Conservation (phyloP, 2,797 vertebrate genomes). For the Trematomus bernacchii region DNA sequence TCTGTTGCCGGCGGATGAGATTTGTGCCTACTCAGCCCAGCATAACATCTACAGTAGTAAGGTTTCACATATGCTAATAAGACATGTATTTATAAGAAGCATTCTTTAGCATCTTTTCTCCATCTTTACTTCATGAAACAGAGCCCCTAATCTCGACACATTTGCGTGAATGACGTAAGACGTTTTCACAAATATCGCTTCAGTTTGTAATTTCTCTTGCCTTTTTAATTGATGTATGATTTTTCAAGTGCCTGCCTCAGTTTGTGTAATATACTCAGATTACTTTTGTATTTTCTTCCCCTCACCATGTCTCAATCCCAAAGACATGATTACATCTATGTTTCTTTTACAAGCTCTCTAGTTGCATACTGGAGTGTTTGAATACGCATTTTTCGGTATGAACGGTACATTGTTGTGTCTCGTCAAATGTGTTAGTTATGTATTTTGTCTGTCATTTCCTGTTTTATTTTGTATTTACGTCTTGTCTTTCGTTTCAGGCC, state of each 20-base stretch:
- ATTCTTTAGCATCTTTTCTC: background rate
- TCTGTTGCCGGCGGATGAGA: slow-evolving; percentile 45
- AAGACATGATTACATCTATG: background rate
- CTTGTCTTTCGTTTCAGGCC: too few relatives aligned
- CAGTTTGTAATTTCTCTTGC: too few relatives aligned
- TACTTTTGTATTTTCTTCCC: background rate
- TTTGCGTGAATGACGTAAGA: background rate
- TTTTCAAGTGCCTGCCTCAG: slow-evolving; percentile 17
- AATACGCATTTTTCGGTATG: too few relatives aligned
- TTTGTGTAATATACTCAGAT: slow-evolving; percentile 3
- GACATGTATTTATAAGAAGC: slow-evolving; percentile 4
- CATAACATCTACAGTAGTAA: slow-evolving; percentile 34
- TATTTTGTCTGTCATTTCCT: too few relatives aligned
- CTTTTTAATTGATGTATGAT: slow-evolving; percentile 1
- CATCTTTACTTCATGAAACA: background rate
- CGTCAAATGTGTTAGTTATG: too few relatives aligned
- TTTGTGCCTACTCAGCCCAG: slow-evolving; percentile 54
- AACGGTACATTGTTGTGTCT: too few relatives aligned
- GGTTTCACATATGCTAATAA: slow-evolving; percentile 45
- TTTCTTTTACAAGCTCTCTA: background rate
- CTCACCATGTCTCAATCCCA: background rate
- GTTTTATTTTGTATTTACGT: too few relatives aligned
- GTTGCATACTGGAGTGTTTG: background rate
- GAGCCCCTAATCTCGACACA: background rate
- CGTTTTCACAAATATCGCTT: background rate